Conservation (phyloP, 2,113 vertebrate genomes). For the Beaufortia kweichowensis region DNA sequence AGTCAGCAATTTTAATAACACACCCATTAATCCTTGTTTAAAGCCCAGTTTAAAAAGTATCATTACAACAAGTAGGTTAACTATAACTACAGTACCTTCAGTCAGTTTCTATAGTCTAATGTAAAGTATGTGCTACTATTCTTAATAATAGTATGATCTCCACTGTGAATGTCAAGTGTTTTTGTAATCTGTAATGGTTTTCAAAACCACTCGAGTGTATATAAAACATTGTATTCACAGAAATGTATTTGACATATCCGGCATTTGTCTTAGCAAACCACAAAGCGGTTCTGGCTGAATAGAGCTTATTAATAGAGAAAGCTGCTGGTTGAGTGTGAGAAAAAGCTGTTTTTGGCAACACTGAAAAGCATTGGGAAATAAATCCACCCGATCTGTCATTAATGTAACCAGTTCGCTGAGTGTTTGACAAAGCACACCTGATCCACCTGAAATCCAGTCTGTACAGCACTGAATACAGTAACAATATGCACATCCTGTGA, state of each 20-base stretch:
- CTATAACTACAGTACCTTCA: no score
- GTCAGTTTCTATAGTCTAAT: no score
- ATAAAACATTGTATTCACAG: slow-evolving; percentile 20
- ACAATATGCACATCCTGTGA: neutral
- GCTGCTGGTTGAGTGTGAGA: slow-evolving; percentile 36
- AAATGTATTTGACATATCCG: slow-evolving; percentile 16
- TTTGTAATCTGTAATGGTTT: slow-evolving; percentile 15
- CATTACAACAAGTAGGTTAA: no score
- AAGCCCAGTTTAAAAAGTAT: neutral
- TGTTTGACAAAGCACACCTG: slow-evolving; percentile 45
- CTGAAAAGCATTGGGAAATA: slow-evolving; percentile 27
- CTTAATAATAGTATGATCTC: neutral
- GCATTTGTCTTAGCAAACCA: neutral
- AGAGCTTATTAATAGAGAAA: slow-evolving; percentile 23
- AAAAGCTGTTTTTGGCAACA: slow-evolving; percentile 40
- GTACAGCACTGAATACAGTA: slow-evolving; percentile 12
- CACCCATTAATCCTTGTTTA: neutral
- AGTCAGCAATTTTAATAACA: neutral
- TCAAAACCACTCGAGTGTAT: slow-evolving; percentile 22
- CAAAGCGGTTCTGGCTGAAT: slow-evolving; percentile 26
- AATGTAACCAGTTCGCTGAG: slow-evolving; percentile 43
- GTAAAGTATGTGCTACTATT: no score
- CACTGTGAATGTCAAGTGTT: neutral
- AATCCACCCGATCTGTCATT: slow-evolving; percentile 10
- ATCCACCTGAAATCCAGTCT: slow-evolving; percentile 33